Conservation (phyloP, 2,797 vertebrate species). For the Pteropus rufus region DNA sequence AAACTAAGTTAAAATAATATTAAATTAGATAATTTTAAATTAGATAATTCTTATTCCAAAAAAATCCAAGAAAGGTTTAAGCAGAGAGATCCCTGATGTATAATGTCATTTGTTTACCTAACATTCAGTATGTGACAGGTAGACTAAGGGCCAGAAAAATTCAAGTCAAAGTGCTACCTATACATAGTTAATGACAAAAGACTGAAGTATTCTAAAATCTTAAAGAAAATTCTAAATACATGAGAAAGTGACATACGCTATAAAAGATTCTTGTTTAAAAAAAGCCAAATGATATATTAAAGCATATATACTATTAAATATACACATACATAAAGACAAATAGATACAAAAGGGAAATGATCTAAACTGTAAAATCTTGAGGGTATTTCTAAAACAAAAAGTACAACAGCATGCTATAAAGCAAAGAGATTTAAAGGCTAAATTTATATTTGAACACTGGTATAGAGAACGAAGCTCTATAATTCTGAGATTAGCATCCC, state of each 20-base stretch:
- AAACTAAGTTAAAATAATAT: conserved; percentile 7
- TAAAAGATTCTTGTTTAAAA: conserved; percentile 11
- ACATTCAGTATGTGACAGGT: not conserved
- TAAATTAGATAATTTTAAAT: not conserved
- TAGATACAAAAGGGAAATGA: not conserved
- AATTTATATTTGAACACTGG: conserved; percentile 34
- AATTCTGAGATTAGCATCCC: conserved; percentile 39
- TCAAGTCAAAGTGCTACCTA: not conserved
- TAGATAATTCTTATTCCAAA: conserved; percentile 1
- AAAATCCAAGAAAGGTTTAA: not conserved
- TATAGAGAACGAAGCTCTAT: conserved; percentile 1
- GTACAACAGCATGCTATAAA: conserved; percentile 18
- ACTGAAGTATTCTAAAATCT: conserved; percentile 8
- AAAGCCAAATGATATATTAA: not conserved
- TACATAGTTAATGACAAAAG: not conserved
- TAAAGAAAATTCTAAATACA: conserved; percentile 24
- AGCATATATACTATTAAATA: conserved; percentile 19
- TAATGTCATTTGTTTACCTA: not conserved
- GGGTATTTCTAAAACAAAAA: conserved; percentile 43
- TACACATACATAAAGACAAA: not conserved
- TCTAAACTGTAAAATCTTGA: conserved; percentile 11
- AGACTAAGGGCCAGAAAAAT: not conserved
- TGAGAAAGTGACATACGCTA: not conserved
- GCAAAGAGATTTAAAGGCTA: conserved; percentile 28
- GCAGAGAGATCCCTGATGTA: not conserved